phyloP scores from a whole-genome alignment of 2,113 vertebrate species.

The Oryzias woworae region DNA sequence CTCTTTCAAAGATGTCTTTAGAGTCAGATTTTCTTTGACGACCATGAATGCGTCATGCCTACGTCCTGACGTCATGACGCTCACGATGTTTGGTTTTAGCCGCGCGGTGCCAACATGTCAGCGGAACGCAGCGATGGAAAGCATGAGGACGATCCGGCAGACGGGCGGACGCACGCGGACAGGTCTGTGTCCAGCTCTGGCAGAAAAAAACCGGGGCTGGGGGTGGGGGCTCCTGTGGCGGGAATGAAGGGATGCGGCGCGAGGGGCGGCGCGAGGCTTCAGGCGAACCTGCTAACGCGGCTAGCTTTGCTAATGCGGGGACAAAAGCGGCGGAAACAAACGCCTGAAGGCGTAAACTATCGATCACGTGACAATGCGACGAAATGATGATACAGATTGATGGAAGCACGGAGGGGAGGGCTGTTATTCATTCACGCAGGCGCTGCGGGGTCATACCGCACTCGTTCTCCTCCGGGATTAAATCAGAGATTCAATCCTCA shows the following conservation, averaged over 20 bases:
- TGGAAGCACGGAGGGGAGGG: too few species aligned
- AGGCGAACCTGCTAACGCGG: not conserved
- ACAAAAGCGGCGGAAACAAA: constrained; percentile 9
- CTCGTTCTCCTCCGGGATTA: too few species aligned
- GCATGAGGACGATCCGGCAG: constrained; percentile 28
- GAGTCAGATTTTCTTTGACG: not conserved
- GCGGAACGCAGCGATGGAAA: constrained; percentile 28
- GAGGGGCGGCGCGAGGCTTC: not conserved
- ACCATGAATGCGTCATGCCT: not conserved
- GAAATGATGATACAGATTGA: too few species aligned
- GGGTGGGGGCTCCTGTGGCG: accelerated
- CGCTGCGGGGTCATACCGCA: too few species aligned
- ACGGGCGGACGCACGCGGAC: constrained; percentile 49
- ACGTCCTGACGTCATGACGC: constrained; percentile 47
- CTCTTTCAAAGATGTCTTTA: not conserved
- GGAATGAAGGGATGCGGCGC: not conserved
- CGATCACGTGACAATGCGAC: too few species aligned
- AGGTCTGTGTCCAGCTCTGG: constrained; percentile 54
- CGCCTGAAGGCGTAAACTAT: not conserved
- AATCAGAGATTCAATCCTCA: too few species aligned
- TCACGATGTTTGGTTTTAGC: constrained; percentile 53
- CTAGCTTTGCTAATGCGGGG: constrained; percentile 25
- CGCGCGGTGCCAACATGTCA: constrained; percentile 51
- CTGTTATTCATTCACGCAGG: too few species aligned
- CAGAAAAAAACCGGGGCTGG: constrained; percentile 55